Evolutionary conservation across 2,113 vertebrate genomes (phyloP), one percentile per base, ranked within the genome.

Genomic region (Okapia johnstoni): DNA sequence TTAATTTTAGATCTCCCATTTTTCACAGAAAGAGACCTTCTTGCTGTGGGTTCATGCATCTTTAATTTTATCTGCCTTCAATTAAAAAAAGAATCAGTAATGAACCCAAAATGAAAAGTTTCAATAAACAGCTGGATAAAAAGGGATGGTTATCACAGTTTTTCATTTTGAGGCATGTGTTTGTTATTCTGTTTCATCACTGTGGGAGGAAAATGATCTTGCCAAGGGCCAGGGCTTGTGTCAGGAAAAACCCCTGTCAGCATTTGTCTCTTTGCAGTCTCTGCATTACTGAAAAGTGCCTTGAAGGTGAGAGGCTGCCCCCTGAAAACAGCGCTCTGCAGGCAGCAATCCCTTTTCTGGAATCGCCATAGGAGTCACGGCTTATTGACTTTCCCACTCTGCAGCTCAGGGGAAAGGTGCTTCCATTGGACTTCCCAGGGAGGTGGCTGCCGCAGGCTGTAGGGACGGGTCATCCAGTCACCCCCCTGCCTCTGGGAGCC

Each of bases 141-240:
- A 97, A 90, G 0, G 0, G 96, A 79, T 96, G 89, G 76, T 55
- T 96, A 96, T 88, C 77, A 11, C 60, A 63, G 79, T 97, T 98
- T 98, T 98, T 98, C 95, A 96, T 98, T 98, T 98, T 98, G 97
- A 98, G 96, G 79, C 93, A 97, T 94, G 54, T 85, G 92, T 94
- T 98, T 98, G 98, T 97, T 98, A 97, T 97, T 98, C 93, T 97
- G 80, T 98, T 98, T 98, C 93, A 98, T 98, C 95, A 95, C 94
- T 95, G 12, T 60, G 79, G 96, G 92, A 97, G 95, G 85, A 98
- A 97, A 98, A 94, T 28, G 54, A 98, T 97, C 97, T 97, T 97
- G 96, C 98, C 89, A 97, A 97, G 93, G 97, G 93, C 97, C 96
- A 97, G 63, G 92, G 33, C 19, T 93, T 58, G 54, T 54, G 96